Conservation (phyloP, 30 jellyfish, hydroid and myxozoan genomes). For the Sanderia malayensis region DNA sequence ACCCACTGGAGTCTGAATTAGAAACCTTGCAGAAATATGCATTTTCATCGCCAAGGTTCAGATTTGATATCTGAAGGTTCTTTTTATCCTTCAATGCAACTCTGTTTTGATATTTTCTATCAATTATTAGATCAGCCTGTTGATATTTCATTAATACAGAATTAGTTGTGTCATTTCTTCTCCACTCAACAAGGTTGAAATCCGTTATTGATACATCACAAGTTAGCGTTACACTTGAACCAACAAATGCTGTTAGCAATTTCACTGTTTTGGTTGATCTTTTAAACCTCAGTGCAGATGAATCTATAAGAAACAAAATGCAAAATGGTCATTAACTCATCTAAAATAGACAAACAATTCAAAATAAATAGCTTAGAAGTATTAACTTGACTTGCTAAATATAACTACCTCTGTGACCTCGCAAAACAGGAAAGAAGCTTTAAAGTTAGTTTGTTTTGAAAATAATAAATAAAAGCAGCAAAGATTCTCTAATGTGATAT, state of each 20-base stretch:
- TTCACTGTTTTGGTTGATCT: conserved; percentile 40
- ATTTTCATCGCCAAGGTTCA: conserved; percentile 48
- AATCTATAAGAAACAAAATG: too few relatives aligned
- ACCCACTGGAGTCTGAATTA: conserved; percentile 20
- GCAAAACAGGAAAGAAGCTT: too few relatives aligned
- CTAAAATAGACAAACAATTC: too few relatives aligned
- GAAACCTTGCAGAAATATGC: conserved; percentile 50
- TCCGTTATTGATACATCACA: conserved; percentile 21
- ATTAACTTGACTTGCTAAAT: too few relatives aligned
- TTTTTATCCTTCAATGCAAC: conserved; percentile 24
- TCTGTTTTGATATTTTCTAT: conserved; percentile 16
- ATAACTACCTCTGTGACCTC: too few relatives aligned
- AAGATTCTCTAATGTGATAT: too few relatives aligned
- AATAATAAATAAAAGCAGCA: too few relatives aligned
- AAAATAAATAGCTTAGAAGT: too few relatives aligned
- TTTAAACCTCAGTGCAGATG: conserved; percentile 15
- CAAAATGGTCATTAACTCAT: too few relatives aligned
- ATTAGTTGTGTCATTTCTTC: conserved; percentile 53
- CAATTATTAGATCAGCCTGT: conserved; percentile 15
- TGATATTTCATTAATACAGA: conserved; percentile 35
- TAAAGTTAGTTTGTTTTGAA: too few relatives aligned
- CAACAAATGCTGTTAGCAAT: conserved; percentile 37
- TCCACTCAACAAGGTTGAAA: conserved; percentile 56
- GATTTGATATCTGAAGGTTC: conserved; percentile 49
- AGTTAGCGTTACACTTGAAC: conserved; percentile 46